Conservation (phyloP, 2,888 invertebrate species). For the Zhuqinia jingwanae region DNA sequence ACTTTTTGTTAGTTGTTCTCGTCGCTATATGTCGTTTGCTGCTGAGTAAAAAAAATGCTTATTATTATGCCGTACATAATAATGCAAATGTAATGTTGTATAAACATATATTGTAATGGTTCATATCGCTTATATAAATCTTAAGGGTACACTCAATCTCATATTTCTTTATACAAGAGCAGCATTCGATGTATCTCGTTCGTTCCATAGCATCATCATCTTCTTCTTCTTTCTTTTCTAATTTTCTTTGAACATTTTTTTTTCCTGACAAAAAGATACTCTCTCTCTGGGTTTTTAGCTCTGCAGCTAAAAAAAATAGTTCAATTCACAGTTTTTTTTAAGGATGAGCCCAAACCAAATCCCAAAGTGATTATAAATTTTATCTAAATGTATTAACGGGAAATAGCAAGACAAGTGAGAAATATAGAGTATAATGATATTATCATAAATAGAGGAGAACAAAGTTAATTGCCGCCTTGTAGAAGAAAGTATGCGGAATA, state of each 20-base stretch:
- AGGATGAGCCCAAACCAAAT: not conserved
- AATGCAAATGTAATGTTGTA: no score
- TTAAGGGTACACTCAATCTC: no score
- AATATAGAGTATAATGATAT: not conserved
- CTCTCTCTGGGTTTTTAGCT: not conserved
- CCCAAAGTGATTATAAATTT: slow-evolving; percentile 34
- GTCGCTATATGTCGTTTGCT: no score
- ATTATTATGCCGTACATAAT: no score
- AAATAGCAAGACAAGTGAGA: not conserved
- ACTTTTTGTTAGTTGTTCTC: not conserved
- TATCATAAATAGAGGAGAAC: not conserved
- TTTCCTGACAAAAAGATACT: not conserved
- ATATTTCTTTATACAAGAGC: no score
- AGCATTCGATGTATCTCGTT: not conserved
- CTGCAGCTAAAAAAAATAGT: not conserved
- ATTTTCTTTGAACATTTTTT: not conserved
- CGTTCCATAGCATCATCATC: not conserved
- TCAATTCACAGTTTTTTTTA: not conserved
- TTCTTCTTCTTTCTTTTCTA: no score
- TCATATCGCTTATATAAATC: not conserved
- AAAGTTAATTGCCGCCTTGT: slow-evolving; percentile 5
- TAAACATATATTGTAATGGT: no score
- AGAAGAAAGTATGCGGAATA: no score
- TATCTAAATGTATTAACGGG: not conserved
- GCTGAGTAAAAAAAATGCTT: no score